Percentiles rank a stretch among this genome's conserved stretches.
Conservation (phyloP, 2,888 invertebrate genomes). For the Chorisops tibialis region DNA sequence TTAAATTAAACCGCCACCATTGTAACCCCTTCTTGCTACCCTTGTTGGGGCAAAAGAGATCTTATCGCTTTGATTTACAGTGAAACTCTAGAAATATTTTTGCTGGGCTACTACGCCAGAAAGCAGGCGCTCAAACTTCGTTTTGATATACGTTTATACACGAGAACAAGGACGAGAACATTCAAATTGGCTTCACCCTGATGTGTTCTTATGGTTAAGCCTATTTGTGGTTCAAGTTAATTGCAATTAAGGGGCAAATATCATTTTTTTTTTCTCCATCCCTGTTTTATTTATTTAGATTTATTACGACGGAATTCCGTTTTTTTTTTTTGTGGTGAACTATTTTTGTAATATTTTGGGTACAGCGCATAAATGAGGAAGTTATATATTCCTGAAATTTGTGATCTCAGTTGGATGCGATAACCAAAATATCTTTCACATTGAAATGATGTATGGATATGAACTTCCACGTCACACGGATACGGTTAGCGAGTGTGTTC, state of each 20-base stretch:
- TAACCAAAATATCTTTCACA: too few species aligned
- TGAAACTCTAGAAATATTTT: constrained; percentile 22
- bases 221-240: neutral
- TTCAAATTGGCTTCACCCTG: neutral
- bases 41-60: constrained; percentile 10
- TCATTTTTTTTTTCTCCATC: neutral
- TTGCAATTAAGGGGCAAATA: neutral
- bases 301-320: too few species aligned
- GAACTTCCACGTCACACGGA: too few species aligned
- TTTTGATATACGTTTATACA: constrained; percentile 4
- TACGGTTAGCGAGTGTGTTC: too few species aligned
- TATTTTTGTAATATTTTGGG: too few species aligned
- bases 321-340: too few species aligned
- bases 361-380: too few species aligned
- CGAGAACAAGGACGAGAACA: neutral
- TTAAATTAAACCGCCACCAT: neutral
- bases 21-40: neutral
- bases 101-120: constrained; percentile 4
- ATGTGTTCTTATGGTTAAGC: neutral
- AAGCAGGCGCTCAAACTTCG: neutral
- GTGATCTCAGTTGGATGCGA: too few species aligned
- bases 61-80: constrained; percentile 25
- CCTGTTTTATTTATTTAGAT: too few species aligned
- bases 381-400: too few species aligned
- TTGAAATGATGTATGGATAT: too few species aligned